Evolutionary conservation across 2,888 invertebrate species (phyloP).

Genomic region (Slavum lentiscoides): DNA sequence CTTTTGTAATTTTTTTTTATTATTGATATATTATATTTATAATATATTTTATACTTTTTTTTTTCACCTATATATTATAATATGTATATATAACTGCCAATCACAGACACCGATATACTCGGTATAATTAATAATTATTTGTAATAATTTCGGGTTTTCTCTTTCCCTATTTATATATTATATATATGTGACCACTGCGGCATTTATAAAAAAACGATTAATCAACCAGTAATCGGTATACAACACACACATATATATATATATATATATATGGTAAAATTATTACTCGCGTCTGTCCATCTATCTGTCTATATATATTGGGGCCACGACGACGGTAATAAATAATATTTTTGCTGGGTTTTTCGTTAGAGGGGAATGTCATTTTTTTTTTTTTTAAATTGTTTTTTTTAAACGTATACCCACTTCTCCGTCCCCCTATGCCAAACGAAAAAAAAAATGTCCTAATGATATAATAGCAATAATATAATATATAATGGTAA

Average conservation of each 20-base stretch:
- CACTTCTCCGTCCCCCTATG: slow-evolving; percentile 1
- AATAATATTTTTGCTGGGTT: slow-evolving; percentile 47
- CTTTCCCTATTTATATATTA: slow-evolving; percentile 43
- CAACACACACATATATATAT: not conserved
- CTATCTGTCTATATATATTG: slow-evolving; percentile 42
- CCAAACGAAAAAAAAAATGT: slow-evolving; percentile 43
- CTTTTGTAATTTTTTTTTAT: slow-evolving; percentile 34
- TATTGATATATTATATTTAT: too few species aligned
- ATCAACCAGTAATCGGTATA: slow-evolving; percentile 50
- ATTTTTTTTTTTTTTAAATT: slow-evolving; percentile 27
- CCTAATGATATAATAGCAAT: slow-evolving; percentile 48
- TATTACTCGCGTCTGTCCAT: slow-evolving; percentile 49
- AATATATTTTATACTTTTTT: too few species aligned
- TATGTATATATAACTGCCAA: slow-evolving; percentile 30
- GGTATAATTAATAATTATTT: slow-evolving; percentile 46
- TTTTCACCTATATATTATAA: not conserved
- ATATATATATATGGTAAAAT: slow-evolving; percentile 36
- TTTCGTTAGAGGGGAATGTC: slow-evolving; percentile 33
- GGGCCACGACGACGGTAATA: slow-evolving; percentile 41
- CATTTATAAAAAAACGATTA: slow-evolving; percentile 49
- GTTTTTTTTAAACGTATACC: slow-evolving; percentile 36
- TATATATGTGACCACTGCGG: slow-evolving; percentile 46
- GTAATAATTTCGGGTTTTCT: slow-evolving; percentile 46
- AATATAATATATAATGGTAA: slow-evolving; percentile 42
- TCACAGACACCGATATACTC: slow-evolving; percentile 38